phyloP scores from a whole-genome alignment of 2,797 vertebrate genomes.

The Meriones psammophilus region DNA sequence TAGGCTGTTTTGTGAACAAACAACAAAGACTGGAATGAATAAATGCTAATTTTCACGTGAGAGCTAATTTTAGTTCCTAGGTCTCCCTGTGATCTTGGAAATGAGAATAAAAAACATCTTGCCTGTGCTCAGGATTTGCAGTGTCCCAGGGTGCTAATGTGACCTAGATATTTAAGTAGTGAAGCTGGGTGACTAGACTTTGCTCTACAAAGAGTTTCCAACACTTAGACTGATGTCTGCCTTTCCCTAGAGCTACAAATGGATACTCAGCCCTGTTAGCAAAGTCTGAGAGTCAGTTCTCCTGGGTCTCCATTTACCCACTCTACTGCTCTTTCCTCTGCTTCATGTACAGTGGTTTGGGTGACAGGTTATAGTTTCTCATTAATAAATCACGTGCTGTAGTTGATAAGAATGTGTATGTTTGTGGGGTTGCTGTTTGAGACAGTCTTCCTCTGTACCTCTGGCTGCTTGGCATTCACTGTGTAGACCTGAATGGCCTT shows the following conservation, averaged over 20 bases:
- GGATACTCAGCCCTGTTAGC: background rate
- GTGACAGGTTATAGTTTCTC: slow-evolving; percentile 19
- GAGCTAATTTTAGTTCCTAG: slow-evolving; percentile 87
- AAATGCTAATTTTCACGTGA: slow-evolving; percentile 85
- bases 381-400: slow-evolving; percentile 11
- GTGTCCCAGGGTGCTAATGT: slow-evolving; percentile 71
- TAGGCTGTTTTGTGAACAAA: slow-evolving; percentile 79
- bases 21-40: slow-evolving; percentile 78
- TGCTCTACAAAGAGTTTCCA: slow-evolving; percentile 74
- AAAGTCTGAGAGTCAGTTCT: slow-evolving; percentile 48
- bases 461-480: background rate
- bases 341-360: slow-evolving; percentile 32
- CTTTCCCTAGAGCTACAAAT: slow-evolving; percentile 73
- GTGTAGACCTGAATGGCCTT: background rate
- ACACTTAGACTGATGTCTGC: slow-evolving; percentile 59
- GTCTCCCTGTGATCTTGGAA: slow-evolving; percentile 78
- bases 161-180: slow-evolving; percentile 77
- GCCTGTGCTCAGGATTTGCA: slow-evolving; percentile 68
- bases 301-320: slow-evolving; percentile 70
- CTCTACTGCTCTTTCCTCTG: slow-evolving; percentile 28
- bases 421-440: background rate
- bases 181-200: slow-evolving; percentile 69
- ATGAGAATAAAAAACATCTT: slow-evolving; percentile 82
- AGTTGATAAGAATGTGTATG: background rate
- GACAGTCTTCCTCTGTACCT: background rate